These are phyloP conservation scores for Tetramorium bicarinatum DNA, from an alignment of 2,888 invertebrate genomes.

Conservation along the genomic window DNA sequence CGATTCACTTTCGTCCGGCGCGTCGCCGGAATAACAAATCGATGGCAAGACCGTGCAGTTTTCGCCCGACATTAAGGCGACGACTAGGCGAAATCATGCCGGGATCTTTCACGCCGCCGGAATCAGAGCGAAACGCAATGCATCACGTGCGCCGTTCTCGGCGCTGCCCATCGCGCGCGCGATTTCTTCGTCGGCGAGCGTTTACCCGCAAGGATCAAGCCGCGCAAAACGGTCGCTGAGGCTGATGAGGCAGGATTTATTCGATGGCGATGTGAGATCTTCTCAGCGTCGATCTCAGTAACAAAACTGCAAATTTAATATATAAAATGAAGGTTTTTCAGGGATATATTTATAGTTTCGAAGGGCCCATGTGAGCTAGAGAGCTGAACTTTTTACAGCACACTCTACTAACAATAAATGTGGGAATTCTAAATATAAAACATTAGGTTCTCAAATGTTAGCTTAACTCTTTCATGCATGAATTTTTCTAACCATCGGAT, in stretches of 20 bases:
- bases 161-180: neutral
- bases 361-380: too few species aligned
- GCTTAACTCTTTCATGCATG: too few species aligned
- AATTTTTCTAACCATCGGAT: too few species aligned
- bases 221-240: neutral
- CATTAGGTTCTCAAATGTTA: too few species aligned
- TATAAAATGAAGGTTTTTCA: too few species aligned
- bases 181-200: conserved; percentile 28
- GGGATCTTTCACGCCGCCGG: conserved; percentile 66
- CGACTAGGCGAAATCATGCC: conserved; percentile 69
- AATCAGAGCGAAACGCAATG: conserved; percentile 76
- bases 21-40: conserved; percentile 75
- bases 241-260: neutral
- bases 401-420: too few species aligned
- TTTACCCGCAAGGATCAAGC: neutral
- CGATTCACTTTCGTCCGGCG: conserved; percentile 76
- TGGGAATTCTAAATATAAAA: too few species aligned
- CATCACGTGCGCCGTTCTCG: conserved; percentile 54
- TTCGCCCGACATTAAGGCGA: conserved; percentile 63
- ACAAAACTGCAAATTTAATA: too few species aligned
- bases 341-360: too few species aligned
- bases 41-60: conserved; percentile 54
- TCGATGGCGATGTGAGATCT: neutral
- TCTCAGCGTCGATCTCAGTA: neutral
- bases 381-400: too few species aligned